Base-by-base conservation (phyloP, 2,797 vertebrate species). In the Gallinago nigripennis region DNA sequence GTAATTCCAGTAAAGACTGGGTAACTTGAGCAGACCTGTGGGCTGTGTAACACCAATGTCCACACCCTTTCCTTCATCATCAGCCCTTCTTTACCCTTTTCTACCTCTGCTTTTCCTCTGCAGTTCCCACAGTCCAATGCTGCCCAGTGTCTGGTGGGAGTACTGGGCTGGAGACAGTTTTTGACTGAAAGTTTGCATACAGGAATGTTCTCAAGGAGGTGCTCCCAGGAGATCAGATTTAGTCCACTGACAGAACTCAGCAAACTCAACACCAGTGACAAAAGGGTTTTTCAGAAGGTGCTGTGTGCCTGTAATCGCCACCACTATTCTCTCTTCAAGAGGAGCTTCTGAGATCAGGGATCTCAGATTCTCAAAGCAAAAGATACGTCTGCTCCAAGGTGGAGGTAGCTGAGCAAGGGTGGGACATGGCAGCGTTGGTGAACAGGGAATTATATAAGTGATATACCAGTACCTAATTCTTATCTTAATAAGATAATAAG, bases 101-200 rank as follows among this genome's bases (percentile, higher is more conserved):
- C 16, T 45, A 3, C 30, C 58, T 81, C 41, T 56, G 46, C n/a
- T 66, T 80, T 88, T 65, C 58, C 30, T 76, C 50, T 45, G 16
- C 33, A 39, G 2, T 35, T 54, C 48, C 37, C 48, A 23, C 0
- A 2, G 30, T 50, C n/a, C 70, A 51, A 33, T 0, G 3, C 56
- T 73, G 60, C 50, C n/a, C 20, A 7, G 19, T 16, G 35, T 37
- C 39, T 70, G 53, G 13, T 70, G 23, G 50, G 43, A 25, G 25
- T 28, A 30, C 54, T 41, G 56, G 46, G 33, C n/a, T 64, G 63
- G 46, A 50, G 35, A 20, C 17, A 8, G 10, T 23, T 39, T 84
- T 54, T 43, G n/a, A 7, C 46, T 41, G 33, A 16, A n/a, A 37
- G 18, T 28, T 68, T 57, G 16, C 30, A 1, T 12, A 13, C 6